A percentile compares a stretch with the other conserved stretches of the same genome.
Conservation (phyloP, 2,888 invertebrate species). For the Epirrita christyi region DNA sequence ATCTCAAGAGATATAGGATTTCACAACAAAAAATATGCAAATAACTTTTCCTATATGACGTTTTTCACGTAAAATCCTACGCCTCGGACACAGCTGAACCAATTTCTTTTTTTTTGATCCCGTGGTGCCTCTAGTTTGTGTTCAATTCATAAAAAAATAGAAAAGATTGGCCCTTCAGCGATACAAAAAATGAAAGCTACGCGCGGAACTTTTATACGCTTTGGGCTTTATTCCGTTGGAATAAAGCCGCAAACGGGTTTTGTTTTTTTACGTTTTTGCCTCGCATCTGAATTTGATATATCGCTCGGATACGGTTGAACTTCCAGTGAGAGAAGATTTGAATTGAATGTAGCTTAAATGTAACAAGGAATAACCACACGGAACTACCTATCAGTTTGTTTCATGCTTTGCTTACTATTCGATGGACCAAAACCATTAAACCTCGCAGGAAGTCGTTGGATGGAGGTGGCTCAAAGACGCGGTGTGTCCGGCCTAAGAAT, state of each 20-base stretch:
- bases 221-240: conserved; percentile 1
- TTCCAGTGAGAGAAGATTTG: neutral
- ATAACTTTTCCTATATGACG: no score
- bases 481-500: no score
- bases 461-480: no score
- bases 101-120: conserved; percentile 4
- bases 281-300: neutral
- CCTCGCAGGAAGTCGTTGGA: no score
- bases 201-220: no score
- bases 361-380: no score
- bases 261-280: neutral
- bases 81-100: no score
- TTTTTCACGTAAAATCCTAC: no score
- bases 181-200: neutral
- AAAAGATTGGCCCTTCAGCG: neutral
- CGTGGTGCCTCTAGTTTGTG: conserved; percentile 3
- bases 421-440: no score
- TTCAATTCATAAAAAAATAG: conserved; percentile 7
- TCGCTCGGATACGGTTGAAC: neutral
- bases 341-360: neutral
- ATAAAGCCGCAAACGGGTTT: neutral
- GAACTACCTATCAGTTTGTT: neutral
- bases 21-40: no score
- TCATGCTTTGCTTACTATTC: conserved; percentile 7
- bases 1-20: no score